Percentiles rank a stretch among this genome's conserved stretches.
Evolutionary conservation across 2,888 invertebrate species (phyloP).

Genomic region (Dryomyza anilis): DNA sequence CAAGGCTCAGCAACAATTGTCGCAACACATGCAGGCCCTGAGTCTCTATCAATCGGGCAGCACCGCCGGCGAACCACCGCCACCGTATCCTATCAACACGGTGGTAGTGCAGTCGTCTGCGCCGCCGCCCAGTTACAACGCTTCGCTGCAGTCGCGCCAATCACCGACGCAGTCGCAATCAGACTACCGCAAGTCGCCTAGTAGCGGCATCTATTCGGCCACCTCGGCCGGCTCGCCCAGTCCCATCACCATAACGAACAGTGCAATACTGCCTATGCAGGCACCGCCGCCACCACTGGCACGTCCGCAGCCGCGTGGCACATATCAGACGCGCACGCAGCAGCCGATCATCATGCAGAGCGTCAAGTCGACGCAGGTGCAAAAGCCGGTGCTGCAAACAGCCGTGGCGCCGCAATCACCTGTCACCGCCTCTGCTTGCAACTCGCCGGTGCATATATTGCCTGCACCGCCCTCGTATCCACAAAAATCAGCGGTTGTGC

Average conservation of each 20-base stretch:
- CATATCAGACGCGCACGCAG: constrained; percentile 83
- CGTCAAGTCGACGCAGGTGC: constrained; percentile 93
- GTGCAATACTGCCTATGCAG: constrained; percentile 61
- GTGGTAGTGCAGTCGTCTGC: constrained; percentile 61
- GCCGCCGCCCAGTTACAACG: constrained; percentile 79
- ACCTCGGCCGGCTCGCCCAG: constrained; percentile 84
- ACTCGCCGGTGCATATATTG: constrained; percentile 59
- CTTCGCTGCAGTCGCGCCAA: constrained; percentile 84
- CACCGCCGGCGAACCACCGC: constrained; percentile 72
- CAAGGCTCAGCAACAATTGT: constrained; percentile 85
- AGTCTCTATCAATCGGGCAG: constrained; percentile 73
- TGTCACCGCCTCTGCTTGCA: constrained; percentile 64
- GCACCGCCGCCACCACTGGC: constrained; percentile 61
- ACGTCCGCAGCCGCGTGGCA: constrained; percentile 80
- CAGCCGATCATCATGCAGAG: constrained; percentile 96
- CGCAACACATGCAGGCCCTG: constrained; percentile 87
- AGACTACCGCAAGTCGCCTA: constrained; percentile 84
- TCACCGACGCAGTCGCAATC: constrained; percentile 80
- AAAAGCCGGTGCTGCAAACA: constrained; percentile 92
- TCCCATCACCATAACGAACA: constrained; percentile 74
- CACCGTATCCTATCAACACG: constrained; percentile 69
- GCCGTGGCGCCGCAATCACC: constrained; percentile 91
- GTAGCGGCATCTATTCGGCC: constrained; percentile 84
- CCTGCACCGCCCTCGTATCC: constrained; percentile 83
- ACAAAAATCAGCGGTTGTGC: constrained; percentile 65